Base-by-base conservation (phyloP, 1,140 invertebrate species). In the Micrasema minimum region DNA sequence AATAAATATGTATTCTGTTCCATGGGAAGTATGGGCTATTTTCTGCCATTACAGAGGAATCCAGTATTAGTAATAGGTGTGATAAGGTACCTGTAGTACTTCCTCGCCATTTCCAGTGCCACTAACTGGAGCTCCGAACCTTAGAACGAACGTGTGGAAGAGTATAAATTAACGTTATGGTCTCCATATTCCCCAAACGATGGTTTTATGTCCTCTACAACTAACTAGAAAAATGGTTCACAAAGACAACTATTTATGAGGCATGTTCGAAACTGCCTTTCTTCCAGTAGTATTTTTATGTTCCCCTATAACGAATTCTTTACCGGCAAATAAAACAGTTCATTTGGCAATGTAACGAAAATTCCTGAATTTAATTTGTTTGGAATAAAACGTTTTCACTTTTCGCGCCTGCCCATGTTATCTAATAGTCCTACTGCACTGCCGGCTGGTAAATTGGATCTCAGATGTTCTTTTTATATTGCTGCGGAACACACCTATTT, bases 141-240 rank as follows among this genome's bases (percentile, higher is more conserved):
- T 14, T 16, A 20, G 23, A 16, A 12, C 51, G 51, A 55, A 43
- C 35, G 57, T 22, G 57, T 41, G 57, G 37, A 41, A 35, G 59
- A 46, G 59, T 64, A 46, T 64, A 64, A 64, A 64, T 64, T 64
- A 64, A 64, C 10, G 59, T 64, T 64, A 64, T 48, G 43, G 59
- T 64, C 59, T 14, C 59, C 16, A 48, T 64, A 64, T 46, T 45
- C 59, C 59, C 59, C 59, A 64, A 64, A 64, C 43, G 59, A 64
- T 46, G 59, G 59, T 64, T 64, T 64, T 46, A 64, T 16, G 59
- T 46, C 14, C 41, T 48, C 18, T 31, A 10, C 59, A 46, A 38
- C 59, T 64, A 64, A 64, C 59, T 64, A 48, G 59, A 45, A 64
- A 64, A 64, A 46, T 22, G 43, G 7, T 64, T 64, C 22, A 10